These are phyloP conservation scores for Aelia acuminata DNA, from an alignment of 2,888 invertebrate genomes.

Conservation along the genomic window DNA sequence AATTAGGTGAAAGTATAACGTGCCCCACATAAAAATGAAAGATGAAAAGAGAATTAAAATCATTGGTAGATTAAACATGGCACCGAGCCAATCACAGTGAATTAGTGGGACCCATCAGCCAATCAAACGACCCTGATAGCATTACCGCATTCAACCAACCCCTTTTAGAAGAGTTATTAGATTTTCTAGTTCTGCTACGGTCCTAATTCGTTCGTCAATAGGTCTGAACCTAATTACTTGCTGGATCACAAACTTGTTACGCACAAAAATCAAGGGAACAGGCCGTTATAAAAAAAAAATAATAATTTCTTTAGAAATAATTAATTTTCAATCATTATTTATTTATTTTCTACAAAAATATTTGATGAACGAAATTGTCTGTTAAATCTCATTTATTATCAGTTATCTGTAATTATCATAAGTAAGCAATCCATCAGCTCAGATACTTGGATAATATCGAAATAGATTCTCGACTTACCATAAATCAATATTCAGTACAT, in stretches of 20 bases:
- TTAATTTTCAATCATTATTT: neutral
- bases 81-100: conserved; percentile 43
- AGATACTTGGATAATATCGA: no score
- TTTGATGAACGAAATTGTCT: neutral
- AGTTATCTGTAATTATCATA: no score
- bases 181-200: conserved; percentile 52
- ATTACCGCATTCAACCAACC: conserved; percentile 50
- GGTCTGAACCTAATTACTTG: conserved; percentile 25
- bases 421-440: no score
- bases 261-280: neutral
- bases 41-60: conserved; percentile 17
- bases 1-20: neutral
- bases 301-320: neutral
- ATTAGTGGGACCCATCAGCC: conserved; percentile 50
- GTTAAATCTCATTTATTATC: no score
- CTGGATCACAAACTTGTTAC: conserved; percentile 21
- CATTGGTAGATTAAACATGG: conserved; percentile 53
- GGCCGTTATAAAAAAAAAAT: neutral
- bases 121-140: conserved; percentile 49
- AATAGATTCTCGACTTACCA: no score
- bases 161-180: conserved; percentile 49
- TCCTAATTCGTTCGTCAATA: conserved; percentile 42
- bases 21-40: neutral
- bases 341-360: neutral
- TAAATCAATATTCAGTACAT: no score